Evolutionary conservation across 1,140 invertebrate genomes (phyloP), one percentile per base, ranked within the genome.

Genomic region (Brachionus manjavacas): DNA sequence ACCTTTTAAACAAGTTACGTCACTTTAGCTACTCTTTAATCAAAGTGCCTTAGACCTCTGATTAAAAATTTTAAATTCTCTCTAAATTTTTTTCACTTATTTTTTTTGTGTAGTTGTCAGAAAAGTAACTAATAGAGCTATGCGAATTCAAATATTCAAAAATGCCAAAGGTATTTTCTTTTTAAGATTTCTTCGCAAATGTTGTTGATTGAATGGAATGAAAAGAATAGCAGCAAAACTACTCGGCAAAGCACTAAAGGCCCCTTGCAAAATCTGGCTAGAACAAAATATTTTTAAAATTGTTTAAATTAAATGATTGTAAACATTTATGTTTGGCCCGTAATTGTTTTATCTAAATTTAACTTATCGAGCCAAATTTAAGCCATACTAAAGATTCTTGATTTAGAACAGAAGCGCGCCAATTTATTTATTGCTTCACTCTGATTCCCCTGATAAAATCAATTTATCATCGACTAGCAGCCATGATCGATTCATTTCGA

Each of bases 381-480:
- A 46, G 43, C 43, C 43, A 46, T 64, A 12, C 55, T n/a, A 23
- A 3, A 25, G 28, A 68, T 35, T 68, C 64, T 68, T 68, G 64
- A 68, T 28, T 35, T 68, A 35, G 23, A 68, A 28, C 64, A 68
- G 64, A 68, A 68, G 64, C 64, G 31, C 20, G 28, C 23, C 9
- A 72, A 35, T 9, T 39, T 72, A 72, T 72, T 72, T 72, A 72
- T 39, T 39, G n/a, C 31, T 72, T 35, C 64, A 68, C 8, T 72
- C 39, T 39, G 35, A 39, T 39, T 72, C 12, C 35, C 20, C 25
- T 35, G 25, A 72, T 72, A 72, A 72, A 72, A 72, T 39, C 68
- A 41, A 72, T 72, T 72, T 39, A 72, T 72, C 68, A 72, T 72
- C 68, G 35, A 72, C n/a, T 39, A 39, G 23, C 28, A 39, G 31